These are phyloP conservation scores for Prinia subflava DNA, from an alignment of 2,113 vertebrate species.

Conservation along the genomic window DNA sequence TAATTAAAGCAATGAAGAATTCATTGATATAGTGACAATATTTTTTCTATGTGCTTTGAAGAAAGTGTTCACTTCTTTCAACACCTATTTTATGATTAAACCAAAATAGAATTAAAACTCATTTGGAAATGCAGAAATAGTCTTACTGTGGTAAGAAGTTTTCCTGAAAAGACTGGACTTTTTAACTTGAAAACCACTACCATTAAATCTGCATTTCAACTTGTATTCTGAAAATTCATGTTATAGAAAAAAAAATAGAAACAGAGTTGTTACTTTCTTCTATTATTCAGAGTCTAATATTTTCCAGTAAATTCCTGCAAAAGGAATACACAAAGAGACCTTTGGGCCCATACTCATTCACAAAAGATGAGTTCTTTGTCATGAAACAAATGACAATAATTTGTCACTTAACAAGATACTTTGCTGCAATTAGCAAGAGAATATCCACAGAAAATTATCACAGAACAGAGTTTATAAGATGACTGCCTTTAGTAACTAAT, in stretches of 20 bases:
- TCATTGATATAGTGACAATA: background rate
- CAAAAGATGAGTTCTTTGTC: background rate
- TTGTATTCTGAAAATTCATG: background rate
- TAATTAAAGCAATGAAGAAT: background rate
- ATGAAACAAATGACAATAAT: conserved; percentile 1
- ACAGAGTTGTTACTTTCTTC: background rate
- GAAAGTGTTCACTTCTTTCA: background rate
- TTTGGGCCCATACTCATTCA: background rate
- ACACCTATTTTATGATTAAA: background rate
- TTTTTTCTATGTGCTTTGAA: background rate
- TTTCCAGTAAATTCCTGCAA: background rate
- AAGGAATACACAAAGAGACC: background rate
- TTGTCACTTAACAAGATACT: background rate
- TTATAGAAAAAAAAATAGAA: background rate
- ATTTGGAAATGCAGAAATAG: background rate
- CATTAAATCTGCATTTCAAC: background rate
- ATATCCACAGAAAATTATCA: background rate
- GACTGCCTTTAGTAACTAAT: background rate
- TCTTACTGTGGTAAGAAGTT: background rate
- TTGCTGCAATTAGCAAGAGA: background rate
- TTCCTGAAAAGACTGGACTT: background rate
- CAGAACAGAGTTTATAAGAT: background rate
- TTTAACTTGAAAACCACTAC: background rate
- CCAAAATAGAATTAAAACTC: background rate
- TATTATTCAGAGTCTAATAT: background rate